These are phyloP conservation scores for Atrina japonica DNA, from an alignment of 2,888 invertebrate genomes.

Conservation along the genomic window DNA sequence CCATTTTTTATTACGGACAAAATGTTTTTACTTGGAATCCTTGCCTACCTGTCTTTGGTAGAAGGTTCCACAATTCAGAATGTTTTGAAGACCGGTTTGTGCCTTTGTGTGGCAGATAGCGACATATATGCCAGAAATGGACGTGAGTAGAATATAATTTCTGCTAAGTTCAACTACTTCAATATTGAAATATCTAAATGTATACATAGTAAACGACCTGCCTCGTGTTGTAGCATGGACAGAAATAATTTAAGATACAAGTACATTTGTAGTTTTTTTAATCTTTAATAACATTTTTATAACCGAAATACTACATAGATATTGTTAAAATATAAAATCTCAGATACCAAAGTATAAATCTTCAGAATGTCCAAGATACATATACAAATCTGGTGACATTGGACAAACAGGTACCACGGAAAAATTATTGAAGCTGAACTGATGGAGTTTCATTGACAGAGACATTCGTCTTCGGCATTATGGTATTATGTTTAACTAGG, in stretches of 20 bases:
- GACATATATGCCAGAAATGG: conserved; percentile 36
- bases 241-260: background rate
- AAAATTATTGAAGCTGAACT: too few relatives aligned
- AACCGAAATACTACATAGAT: background rate
- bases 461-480: too few relatives aligned
- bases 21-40: too few relatives aligned
- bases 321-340: too few relatives aligned
- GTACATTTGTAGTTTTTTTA: background rate
- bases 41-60: background rate
- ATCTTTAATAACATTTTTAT: background rate
- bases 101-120: conserved; percentile 38
- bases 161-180: background rate
- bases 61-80: conserved; percentile 23
- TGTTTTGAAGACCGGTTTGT: conserved; percentile 23
- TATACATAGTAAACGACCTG: too few relatives aligned
- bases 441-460: too few relatives aligned
- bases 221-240: too few relatives aligned
- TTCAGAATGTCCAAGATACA: too few relatives aligned
- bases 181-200: background rate
- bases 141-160: conserved; percentile 26
- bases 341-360: too few relatives aligned
- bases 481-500: background rate
- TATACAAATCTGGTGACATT: too few relatives aligned
- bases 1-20: too few relatives aligned
- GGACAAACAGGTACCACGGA: background rate